These are phyloP conservation scores for Eurytoma adleriae DNA, from an alignment of 2,888 invertebrate species.

Conservation along the genomic window DNA sequence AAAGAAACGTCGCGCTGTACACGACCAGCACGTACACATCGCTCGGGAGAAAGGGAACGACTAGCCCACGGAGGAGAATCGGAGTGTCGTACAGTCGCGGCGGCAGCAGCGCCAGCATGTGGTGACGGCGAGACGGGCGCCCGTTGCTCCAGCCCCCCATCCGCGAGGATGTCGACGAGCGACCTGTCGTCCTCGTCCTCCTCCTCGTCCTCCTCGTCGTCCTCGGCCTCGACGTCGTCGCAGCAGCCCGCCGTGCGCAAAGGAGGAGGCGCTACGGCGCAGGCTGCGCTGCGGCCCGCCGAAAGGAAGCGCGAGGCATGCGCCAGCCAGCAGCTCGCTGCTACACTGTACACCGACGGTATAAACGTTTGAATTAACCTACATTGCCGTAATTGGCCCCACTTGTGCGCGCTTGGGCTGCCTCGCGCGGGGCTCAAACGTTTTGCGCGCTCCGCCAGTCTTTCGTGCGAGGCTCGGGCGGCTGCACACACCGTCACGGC, in stretches of 20 bases:
- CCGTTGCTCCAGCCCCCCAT: not conserved
- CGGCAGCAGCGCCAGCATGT: conserved; percentile 6
- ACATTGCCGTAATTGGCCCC: conserved; percentile 54
- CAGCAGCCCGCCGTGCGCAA: conserved; percentile 27
- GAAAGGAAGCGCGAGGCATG: conserved; percentile 40
- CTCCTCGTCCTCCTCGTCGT: conserved; percentile 24
- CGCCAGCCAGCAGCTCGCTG: conserved; percentile 12
- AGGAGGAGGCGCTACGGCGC: not conserved
- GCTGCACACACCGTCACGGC: not conserved
- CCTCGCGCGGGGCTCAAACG: conserved; percentile 10
- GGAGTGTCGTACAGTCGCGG: not conserved
- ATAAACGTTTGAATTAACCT: conserved; percentile 59
- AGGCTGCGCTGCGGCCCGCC: not conserved
- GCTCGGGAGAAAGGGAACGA: conserved; percentile 31
- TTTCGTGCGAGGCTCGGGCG: not conserved
- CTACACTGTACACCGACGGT: conserved; percentile 68
- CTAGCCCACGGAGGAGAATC: not conserved
- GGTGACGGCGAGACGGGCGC: not conserved
- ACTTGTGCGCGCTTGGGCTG: conserved; percentile 24
- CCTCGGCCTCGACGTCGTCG: conserved; percentile 5
- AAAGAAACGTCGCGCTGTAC: not conserved
- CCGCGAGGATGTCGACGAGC: conserved; percentile 38
- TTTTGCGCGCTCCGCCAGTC: conserved; percentile 31
- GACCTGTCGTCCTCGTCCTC: conserved; percentile 35
- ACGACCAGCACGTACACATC: not conserved